Evolutionary conservation across 2,113 vertebrate species (phyloP), one percentile per base, ranked within the genome.

Genomic region (Pseudonaja textilis): DNA sequence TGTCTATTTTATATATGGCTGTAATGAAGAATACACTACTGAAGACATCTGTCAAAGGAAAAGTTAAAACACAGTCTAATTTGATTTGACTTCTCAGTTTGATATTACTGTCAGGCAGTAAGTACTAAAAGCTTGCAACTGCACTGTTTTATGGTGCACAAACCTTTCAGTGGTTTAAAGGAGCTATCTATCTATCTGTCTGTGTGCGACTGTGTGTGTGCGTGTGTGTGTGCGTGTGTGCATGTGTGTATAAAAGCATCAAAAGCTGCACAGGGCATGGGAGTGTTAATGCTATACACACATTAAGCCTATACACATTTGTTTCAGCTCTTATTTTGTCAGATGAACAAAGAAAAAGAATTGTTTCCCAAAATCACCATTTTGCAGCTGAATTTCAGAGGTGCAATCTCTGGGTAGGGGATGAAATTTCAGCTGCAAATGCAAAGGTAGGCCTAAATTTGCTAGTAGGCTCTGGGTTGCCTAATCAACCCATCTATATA

Each of bases 41-140:
- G 91, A 50, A 93, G 85, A 91, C 92, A 69, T 94, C 88, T 56
- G 87, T 52, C 92, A 45, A 34, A 26, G 12, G 85, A 95, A 93
- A 11, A 91, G 55, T 94, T 8, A 42, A 12, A 92, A 92, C 52
- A 90, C 94, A 93, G 93, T 6, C 55, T 29, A 81, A 81, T 91
- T 29, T 92, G 85, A 54, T 85, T 93, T 34, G 29, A 69, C 47
- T 74, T 34, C n/a, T 92, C 52, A 55, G 23, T 74, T 81, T 89
- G 9, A 56, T 52, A 55, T 26, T 88, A 52, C 74, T 87, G 39
- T 47, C 45, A 26, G 45, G 16, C 16, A 29, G 3, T 56, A 57
- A 29, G 52, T 45, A 86, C 42, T 81, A 59, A 91, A 85, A 85
- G 12, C 52, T 56, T 69, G 47, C 47, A 81, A 81, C 22, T 0